A percentile compares a stretch with the other conserved stretches of the same genome.
These are phyloP conservation scores for Xenopus laevis DNA, from an alignment of 2,113 vertebrate species.

Conservation along the genomic window DNA sequence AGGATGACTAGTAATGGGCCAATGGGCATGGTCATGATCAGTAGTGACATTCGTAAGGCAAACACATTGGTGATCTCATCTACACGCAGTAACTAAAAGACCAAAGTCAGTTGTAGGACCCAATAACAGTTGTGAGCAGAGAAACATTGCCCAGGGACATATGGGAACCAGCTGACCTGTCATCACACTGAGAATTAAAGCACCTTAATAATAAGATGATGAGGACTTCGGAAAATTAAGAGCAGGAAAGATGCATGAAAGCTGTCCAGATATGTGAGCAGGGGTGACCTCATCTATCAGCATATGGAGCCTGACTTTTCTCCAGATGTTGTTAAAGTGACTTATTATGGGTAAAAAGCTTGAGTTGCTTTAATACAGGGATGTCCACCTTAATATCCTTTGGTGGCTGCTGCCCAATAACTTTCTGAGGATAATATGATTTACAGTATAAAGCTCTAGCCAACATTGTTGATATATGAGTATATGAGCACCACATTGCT, in stretches of 20 bases:
- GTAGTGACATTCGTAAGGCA: background rate
- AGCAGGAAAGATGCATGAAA: conserved; percentile 30
- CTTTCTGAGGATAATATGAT: too few species aligned
- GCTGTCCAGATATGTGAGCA: conserved; percentile 13
- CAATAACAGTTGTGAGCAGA: background rate
- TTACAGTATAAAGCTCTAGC: too few species aligned
- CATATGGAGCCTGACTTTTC: conserved; percentile 3
- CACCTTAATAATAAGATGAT: conserved; percentile 21
- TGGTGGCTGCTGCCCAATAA: too few species aligned
- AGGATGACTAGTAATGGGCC: too few species aligned
- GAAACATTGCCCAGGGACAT: conserved; percentile 4
- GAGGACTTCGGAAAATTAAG: conserved; percentile 10
- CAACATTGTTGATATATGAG: too few species aligned
- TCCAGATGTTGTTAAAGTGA: conserved; percentile 24
- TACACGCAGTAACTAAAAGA: background rate
- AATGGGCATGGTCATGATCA: too few species aligned
- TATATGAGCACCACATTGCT: too few species aligned
- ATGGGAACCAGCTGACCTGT: conserved; percentile 32
- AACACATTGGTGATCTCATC: background rate
- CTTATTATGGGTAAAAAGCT: too few species aligned
- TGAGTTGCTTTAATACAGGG: too few species aligned
- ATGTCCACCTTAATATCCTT: too few species aligned
- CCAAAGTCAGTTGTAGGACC: too few species aligned
- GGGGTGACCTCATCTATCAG: conserved; percentile 21
- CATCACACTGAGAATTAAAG: background rate